Conservation (phyloP, 1,140 invertebrate genomes). For the Neodiprion virginianus region DNA sequence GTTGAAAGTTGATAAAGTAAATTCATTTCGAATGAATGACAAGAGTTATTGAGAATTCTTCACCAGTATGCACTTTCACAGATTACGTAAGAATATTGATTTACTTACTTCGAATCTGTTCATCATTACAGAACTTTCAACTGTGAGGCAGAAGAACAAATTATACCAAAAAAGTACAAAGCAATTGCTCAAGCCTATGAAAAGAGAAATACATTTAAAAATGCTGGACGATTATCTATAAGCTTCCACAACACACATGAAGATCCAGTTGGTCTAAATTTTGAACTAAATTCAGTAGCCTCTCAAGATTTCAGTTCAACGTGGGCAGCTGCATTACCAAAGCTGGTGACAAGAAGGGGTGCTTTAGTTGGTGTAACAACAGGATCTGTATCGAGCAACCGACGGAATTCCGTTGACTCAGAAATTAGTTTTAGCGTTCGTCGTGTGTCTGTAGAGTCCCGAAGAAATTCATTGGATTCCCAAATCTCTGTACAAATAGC, state of each 20-base stretch:
- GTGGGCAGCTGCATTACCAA: constrained; percentile 87
- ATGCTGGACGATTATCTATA: constrained; percentile 83
- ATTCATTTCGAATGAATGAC: too few relatives aligned
- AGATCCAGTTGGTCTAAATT: constrained; percentile 88
- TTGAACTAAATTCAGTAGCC: constrained; percentile 81
- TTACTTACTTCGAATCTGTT: constrained; percentile 1
- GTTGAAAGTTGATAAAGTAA: too few relatives aligned
- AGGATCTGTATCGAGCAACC: constrained; percentile 68
- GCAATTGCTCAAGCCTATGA: constrained; percentile 90
- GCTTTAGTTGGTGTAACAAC: constrained; percentile 71
- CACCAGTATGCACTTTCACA: constrained; percentile 1
- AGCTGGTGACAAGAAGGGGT: constrained; percentile 82
- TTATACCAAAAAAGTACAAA: constrained; percentile 85
- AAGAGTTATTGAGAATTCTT: neutral
- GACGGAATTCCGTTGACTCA: constrained; percentile 73
- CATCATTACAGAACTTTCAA: constrained; percentile 52
- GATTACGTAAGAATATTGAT: constrained; percentile 18
- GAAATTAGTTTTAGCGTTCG: constrained; percentile 81
- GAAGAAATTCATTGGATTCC: constrained; percentile 84
- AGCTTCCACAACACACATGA: constrained; percentile 85
- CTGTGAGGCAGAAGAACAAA: constrained; percentile 74
- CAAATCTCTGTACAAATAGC: constrained; percentile 83
- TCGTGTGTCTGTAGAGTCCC: constrained; percentile 81
- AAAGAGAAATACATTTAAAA: constrained; percentile 84
- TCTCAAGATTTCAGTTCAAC: constrained; percentile 81